Base-by-base conservation (phyloP, 1,140 invertebrate species). In the Tetramorium alpestre region DNA sequence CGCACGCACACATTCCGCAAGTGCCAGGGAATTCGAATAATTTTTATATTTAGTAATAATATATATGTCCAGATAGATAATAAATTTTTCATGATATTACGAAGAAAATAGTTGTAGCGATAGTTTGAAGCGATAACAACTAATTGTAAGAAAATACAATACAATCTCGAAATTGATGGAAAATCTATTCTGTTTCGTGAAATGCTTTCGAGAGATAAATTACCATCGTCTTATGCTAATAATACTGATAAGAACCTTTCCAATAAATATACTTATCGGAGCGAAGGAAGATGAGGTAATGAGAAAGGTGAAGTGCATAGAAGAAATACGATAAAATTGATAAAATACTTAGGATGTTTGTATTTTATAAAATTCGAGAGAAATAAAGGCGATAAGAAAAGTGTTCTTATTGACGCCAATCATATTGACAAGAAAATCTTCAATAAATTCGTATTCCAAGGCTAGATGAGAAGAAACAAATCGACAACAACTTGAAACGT, bases 401-500 rank as follows among this genome's bases (percentile, higher is more conserved):
- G 33, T 38, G 33, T 44, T n/a, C 18, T 13, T 22, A 41, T 41
- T n/a, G 28, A 18, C 7, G 33, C 33, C 22, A 80, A 80, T 56
- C 25, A 69, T 13, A 69, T 11, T 54, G 51, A 81, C n/a, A 81
- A 56, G 47, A 58, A 69, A 10, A 11, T 69, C 10, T 38, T 0
- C 47, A 41, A 69, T 80, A 80, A 67, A 5, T 11, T 54, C 7
- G n/a, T 25, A 41, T 80, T 80, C 33, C 38, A 25, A 78, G 10
- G 11, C 11, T 28, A 18, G 11, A 10, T 54, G 13, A 54, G n/a
- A 51, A 51, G n/a, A 51, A 38, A 54, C n/a, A 33, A 78, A 49
- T 47, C 13, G 44, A 49, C 22, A 65, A 33, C 76, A 33, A 13
- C 5, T 65, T 67, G 47, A 47, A 78, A 78, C 25, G 60, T 10